Evolutionary conservation across 2,113 vertebrate genomes (phyloP).

Genomic region (Vanacampus margaritifer): DNA sequence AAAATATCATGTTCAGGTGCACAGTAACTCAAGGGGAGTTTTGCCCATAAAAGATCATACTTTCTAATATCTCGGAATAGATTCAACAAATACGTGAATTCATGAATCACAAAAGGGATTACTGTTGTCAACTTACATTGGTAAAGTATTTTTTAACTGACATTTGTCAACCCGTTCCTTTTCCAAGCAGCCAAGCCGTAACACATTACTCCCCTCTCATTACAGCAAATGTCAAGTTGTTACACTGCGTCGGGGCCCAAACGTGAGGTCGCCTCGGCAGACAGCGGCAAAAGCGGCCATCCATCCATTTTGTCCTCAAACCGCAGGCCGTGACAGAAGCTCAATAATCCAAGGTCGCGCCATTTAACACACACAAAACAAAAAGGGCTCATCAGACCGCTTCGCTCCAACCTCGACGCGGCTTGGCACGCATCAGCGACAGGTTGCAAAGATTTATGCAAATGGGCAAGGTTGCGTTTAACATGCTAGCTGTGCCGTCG

Average conservation of each 20-base stretch:
- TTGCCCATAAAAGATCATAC: too few relatives aligned
- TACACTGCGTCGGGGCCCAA: neutral
- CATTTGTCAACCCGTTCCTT: neutral
- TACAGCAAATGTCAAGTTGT: constrained; percentile 2
- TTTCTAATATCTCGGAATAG: too few relatives aligned
- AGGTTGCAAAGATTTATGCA: constrained; percentile 2
- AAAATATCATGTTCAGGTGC: too few relatives aligned
- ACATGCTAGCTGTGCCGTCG: neutral
- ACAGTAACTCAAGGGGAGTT: too few relatives aligned
- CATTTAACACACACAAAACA: constrained; percentile 2
- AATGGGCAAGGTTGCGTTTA: neutral
- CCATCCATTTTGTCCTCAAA: neutral
- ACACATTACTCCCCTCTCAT: neutral
- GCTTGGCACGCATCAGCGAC: neutral
- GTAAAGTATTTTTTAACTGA: neutral
- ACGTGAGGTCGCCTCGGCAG: neutral
- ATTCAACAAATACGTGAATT: too few relatives aligned
- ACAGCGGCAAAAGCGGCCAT: neutral
- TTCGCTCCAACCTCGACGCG: neutral
- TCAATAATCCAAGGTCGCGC: constrained; percentile 1
- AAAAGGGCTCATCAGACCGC: neutral
- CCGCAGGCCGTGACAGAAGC: neutral
- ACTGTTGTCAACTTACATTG: neutral
- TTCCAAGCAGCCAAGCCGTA: neutral
- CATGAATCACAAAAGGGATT: neutral